These are phyloP conservation scores for Melanotaenia duboulayi DNA, from an alignment of 2,113 vertebrate species.

Conservation along the genomic window DNA sequence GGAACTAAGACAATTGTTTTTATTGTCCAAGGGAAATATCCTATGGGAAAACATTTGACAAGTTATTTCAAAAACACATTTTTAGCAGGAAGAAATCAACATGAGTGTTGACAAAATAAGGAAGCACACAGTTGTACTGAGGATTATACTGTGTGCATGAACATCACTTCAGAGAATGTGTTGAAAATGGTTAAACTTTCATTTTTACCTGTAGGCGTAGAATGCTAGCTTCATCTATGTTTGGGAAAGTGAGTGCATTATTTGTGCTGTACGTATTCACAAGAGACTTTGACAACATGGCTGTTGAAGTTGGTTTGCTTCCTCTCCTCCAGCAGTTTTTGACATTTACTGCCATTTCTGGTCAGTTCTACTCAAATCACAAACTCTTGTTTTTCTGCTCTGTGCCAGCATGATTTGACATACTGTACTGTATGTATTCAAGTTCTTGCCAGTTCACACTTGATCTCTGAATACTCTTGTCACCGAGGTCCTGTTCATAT, in stretches of 20 bases:
- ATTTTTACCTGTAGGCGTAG: neutral
- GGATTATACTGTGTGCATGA: neutral
- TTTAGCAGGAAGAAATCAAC: neutral
- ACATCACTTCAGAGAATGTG: neutral
- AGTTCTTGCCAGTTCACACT: constrained; percentile 34
- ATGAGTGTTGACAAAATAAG: neutral
- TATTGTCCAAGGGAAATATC: neutral
- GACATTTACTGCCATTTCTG: constrained; percentile 55
- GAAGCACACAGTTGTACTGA: neutral
- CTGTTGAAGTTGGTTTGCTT: constrained; percentile 48
- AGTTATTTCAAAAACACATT: neutral
- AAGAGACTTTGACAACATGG: constrained; percentile 17
- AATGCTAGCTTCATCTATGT: constrained; percentile 1
- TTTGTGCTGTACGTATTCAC: neutral
- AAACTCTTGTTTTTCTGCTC: constrained; percentile 19
- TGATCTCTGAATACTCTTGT: constrained; percentile 18
- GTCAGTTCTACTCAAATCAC: constrained; percentile 43
- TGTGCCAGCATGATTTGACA: constrained; percentile 5
- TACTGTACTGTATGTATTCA: constrained; percentile 1
- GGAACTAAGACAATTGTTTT: neutral
- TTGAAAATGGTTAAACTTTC: neutral
- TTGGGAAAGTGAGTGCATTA: neutral
- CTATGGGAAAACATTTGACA: neutral
- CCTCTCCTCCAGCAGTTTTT: constrained; percentile 46
- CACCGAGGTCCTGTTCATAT: neutral